These are phyloP conservation scores for Anguilla obscura DNA, from an alignment of 2,797 vertebrate species.

Conservation along the genomic window DNA sequence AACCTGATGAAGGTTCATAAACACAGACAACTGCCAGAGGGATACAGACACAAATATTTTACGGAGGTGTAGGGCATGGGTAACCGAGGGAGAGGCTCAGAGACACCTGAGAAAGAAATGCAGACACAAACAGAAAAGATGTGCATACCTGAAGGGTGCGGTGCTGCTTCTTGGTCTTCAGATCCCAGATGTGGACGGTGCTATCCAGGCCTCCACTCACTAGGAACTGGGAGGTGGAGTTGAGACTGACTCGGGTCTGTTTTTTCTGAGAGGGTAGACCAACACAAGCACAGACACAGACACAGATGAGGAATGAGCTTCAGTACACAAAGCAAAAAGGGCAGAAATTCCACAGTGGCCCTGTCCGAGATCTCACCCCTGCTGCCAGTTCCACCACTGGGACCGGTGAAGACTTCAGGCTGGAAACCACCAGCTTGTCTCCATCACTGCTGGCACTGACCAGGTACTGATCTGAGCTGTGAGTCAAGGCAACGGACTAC, in stretches of 20 bases:
- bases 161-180: slow-evolving; percentile 87
- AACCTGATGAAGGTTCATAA: background rate
- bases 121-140: background rate
- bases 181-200: slow-evolving; percentile 94
- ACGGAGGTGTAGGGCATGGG: background rate
- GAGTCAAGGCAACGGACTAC: slow-evolving; percentile 62
- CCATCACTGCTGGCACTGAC: slow-evolving; percentile 88
- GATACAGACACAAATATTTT: background rate
- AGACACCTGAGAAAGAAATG: background rate
- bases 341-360: background rate
- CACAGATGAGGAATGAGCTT: slow-evolving; percentile 44
- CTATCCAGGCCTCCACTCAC: slow-evolving; percentile 89
- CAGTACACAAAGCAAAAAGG: slow-evolving; percentile 21
- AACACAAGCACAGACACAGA: slow-evolving; percentile 46
- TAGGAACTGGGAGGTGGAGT: slow-evolving; percentile 83
- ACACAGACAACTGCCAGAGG: background rate
- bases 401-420: slow-evolving; percentile 84
- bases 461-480: slow-evolving; percentile 85
- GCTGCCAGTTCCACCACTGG: slow-evolving; percentile 88
- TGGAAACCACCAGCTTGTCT: slow-evolving; percentile 92
- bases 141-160: slow-evolving; percentile 82
- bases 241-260: slow-evolving; percentile 88
- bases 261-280: slow-evolving; percentile 75
- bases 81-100: background rate
- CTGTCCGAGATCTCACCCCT: slow-evolving; percentile 78